These are phyloP conservation scores for Nemapogon koenigi DNA, from an alignment of 2,888 invertebrate species.

Conservation along the genomic window DNA sequence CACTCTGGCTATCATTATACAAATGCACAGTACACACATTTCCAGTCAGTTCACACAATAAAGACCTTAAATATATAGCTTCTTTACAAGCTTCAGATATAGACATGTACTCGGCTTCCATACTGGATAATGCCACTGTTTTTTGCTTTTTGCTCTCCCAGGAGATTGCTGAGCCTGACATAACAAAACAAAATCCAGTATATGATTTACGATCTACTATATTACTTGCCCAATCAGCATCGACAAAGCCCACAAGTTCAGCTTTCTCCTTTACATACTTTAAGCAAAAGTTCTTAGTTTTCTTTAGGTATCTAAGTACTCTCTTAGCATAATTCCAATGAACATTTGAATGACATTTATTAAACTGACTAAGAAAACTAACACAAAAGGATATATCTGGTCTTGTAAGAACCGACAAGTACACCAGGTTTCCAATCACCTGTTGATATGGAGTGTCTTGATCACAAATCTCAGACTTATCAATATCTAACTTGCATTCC, in stretches of 20 bases:
- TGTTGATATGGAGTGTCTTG: slow-evolving; percentile 11
- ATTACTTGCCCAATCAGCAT: slow-evolving; percentile 23
- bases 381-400: slow-evolving; percentile 6
- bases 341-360: slow-evolving; percentile 13
- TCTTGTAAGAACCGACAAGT: slow-evolving; percentile 11
- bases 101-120: no score
- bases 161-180: no score
- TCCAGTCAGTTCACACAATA: slow-evolving; percentile 10
- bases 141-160: no score
- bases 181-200: no score
- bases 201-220: no score
- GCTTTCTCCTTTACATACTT: slow-evolving; percentile 13
- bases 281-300: slow-evolving; percentile 16
- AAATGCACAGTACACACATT: background rate
- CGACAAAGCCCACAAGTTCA: slow-evolving; percentile 18
- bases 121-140: no score
- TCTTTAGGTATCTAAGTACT: slow-evolving; percentile 17
- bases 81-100: no score
- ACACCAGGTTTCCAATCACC: slow-evolving; percentile 14
- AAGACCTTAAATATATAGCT: no score
- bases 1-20: no score
- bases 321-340: slow-evolving; percentile 19
- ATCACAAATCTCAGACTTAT: background rate
- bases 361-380: slow-evolving; percentile 9
- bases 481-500: slow-evolving; percentile 1